Evolutionary conservation across 1,140 invertebrate genomes (phyloP).

Genomic region (Drosophila ogumai): DNA sequence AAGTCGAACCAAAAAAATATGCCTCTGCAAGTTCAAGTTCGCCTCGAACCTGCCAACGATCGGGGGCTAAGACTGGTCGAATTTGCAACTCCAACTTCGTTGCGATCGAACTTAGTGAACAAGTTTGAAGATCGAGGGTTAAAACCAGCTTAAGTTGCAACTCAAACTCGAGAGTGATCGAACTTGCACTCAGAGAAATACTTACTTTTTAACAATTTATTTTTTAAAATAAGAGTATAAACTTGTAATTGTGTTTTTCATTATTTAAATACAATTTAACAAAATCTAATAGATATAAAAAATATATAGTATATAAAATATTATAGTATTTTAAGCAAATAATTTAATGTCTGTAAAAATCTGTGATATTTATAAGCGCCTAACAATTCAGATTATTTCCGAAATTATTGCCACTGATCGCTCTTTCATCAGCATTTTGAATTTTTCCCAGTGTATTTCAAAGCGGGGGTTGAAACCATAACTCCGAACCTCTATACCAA

Average conservation of each 20-base stretch:
- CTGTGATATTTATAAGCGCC: background rate
- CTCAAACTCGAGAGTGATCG: background rate
- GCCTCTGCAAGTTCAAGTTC: slow-evolving; percentile 29
- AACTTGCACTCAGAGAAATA: background rate
- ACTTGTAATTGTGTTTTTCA: too few species aligned
- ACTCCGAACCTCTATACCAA: slow-evolving; percentile 11
- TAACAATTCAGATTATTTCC: background rate
- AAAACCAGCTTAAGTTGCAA: slow-evolving; percentile 3
- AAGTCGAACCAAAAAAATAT: slow-evolving; percentile 3
- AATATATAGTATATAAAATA: too few species aligned
- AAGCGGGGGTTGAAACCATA: slow-evolving; percentile 33
- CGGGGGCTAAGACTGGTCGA: background rate
- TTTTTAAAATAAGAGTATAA: too few species aligned
- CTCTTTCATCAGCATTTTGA: background rate
- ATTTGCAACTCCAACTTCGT: slow-evolving; percentile 20
- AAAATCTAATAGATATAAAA: too few species aligned
- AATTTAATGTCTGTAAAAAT: background rate
- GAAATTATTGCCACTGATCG: background rate
- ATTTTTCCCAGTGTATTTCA: slow-evolving; percentile 3
- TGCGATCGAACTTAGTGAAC: background rate
- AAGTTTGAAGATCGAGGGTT: background rate
- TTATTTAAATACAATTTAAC: too few species aligned
- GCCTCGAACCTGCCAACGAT: slow-evolving; percentile 19
- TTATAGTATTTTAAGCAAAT: too few species aligned
- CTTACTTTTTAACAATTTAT: too few species aligned